Conservation (phyloP, 2,797 vertebrate species). For the Clarias platycephalus region DNA sequence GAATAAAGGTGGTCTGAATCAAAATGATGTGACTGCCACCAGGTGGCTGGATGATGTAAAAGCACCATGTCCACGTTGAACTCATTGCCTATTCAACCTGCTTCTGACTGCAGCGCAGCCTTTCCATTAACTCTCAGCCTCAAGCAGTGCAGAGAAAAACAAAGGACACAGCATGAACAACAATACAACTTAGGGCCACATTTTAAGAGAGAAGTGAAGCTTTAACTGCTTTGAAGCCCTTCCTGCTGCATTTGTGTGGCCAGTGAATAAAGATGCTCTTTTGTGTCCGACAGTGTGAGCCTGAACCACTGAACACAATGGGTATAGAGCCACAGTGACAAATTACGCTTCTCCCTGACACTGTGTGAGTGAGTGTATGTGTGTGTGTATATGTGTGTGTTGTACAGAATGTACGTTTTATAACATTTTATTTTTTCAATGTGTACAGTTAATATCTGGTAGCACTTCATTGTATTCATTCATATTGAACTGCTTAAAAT, state of each 20-base stretch:
- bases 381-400: not conserved
- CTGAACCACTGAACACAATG: slow-evolving; percentile 4
- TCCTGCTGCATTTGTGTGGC: slow-evolving; percentile 1
- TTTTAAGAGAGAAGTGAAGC: slow-evolving; percentile 28
- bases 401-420: not conserved
- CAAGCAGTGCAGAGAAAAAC: slow-evolving; percentile 41
- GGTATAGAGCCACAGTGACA: slow-evolving; percentile 9
- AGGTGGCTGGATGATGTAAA: slow-evolving; percentile 47
- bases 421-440: not conserved
- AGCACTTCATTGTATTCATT: not conserved
- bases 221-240: slow-evolving; percentile 31
- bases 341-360: not conserved
- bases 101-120: slow-evolving; percentile 50
- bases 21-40: slow-evolving; percentile 59
- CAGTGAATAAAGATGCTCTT: slow-evolving; percentile 29
- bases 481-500: not conserved
- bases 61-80: slow-evolving; percentile 22
- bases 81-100: slow-evolving; percentile 49
- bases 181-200: slow-evolving; percentile 35
- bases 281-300: not conserved
- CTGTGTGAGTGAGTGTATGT: slow-evolving; percentile 3
- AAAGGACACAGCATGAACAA: slow-evolving; percentile 39
- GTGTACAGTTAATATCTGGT: not conserved
- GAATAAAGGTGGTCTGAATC: slow-evolving; percentile 6
- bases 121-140: slow-evolving; percentile 51